Conservation (phyloP, 2,797 vertebrate genomes). For the Amblyraja radiata region DNA sequence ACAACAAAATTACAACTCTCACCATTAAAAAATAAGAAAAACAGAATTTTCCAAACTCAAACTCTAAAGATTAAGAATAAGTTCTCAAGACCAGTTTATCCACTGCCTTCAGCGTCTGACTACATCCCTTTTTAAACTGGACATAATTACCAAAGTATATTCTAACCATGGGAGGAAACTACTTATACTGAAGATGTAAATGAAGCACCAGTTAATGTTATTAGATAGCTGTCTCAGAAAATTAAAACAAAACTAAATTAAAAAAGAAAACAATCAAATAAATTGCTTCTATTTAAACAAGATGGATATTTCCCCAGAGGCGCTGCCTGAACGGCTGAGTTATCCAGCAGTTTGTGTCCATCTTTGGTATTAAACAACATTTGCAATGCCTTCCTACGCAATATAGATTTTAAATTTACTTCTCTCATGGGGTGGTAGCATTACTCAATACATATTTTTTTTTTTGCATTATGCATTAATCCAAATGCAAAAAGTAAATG, state of each 20-base stretch:
- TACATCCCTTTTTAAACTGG: background rate
- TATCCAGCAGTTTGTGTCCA: too few relatives aligned
- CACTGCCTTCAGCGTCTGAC: background rate
- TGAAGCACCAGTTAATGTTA: background rate
- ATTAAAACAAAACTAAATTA: background rate
- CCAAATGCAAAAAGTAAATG: background rate
- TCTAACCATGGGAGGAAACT: background rate
- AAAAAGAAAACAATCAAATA: background rate
- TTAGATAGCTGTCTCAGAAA: background rate
- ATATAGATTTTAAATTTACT: background rate
- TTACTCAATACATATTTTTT: background rate
- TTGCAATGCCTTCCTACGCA: too few relatives aligned
- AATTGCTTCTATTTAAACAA: background rate
- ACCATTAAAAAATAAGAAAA: background rate
- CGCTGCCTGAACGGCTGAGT: too few relatives aligned
- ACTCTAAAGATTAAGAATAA: background rate
- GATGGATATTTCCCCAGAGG: too few relatives aligned
- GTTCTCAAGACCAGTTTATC: background rate
- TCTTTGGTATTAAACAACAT: too few relatives aligned
- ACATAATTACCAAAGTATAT: background rate
- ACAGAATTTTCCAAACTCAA: background rate
- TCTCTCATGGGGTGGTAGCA: background rate
- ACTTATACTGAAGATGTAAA: background rate
- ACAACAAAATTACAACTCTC: too few relatives aligned
- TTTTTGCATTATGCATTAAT: background rate